These are phyloP conservation scores for Apodemia hepburni DNA, from an alignment of 2,888 invertebrate genomes.

Conservation along the genomic window DNA sequence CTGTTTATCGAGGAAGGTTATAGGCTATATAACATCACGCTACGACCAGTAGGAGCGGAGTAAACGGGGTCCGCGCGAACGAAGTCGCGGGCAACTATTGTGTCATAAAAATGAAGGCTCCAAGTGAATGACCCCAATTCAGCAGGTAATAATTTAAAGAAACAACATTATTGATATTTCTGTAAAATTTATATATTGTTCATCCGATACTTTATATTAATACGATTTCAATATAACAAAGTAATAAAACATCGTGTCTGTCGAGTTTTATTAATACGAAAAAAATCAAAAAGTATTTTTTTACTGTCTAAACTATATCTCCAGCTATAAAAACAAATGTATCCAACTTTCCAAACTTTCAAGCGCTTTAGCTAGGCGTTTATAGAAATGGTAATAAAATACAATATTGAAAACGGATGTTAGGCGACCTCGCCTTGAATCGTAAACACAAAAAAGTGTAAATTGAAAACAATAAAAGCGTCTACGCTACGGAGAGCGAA, in stretches of 20 bases:
- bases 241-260: not conserved
- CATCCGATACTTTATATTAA: too few species aligned
- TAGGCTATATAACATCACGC: too few species aligned
- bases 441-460: constrained; percentile 69
- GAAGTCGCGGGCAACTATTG: too few species aligned
- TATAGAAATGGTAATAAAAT: constrained; percentile 47
- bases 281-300: not conserved
- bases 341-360: constrained; percentile 19
- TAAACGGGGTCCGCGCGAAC: too few species aligned
- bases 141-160: too few species aligned
- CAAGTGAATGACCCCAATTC: too few species aligned
- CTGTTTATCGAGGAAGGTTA: too few species aligned
- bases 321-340: constrained; percentile 4
- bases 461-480: constrained; percentile 69
- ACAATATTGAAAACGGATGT: constrained; percentile 61
- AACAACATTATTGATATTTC: too few species aligned
- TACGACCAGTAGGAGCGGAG: too few species aligned
- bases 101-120: too few species aligned
- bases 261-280: not conserved
- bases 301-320: constrained; percentile 1
- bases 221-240: not conserved
- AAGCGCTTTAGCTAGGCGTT: constrained; percentile 22
- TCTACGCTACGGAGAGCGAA: constrained; percentile 47
- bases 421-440: constrained; percentile 59
- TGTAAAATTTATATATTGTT: too few species aligned